A percentile compares a stretch with the other conserved stretches of the same genome.
Evolutionary conservation across 2,113 vertebrate species (phyloP).

Genomic region (Capra hircus): DNA sequence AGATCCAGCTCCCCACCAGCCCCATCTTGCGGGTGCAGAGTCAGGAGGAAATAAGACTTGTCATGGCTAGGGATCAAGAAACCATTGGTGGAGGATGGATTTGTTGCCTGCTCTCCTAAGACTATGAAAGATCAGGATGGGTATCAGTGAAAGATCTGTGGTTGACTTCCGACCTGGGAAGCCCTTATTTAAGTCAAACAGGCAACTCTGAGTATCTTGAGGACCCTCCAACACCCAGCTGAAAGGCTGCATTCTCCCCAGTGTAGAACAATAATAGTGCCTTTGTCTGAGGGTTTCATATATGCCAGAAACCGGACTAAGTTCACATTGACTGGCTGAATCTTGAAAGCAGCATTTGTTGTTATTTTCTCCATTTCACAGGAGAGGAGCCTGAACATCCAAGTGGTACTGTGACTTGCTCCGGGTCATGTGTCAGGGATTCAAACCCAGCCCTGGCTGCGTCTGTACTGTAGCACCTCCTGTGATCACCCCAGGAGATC

Average conservation of each 20-base stretch:
- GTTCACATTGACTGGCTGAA: not conserved
- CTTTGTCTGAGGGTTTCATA: not conserved
- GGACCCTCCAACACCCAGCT: not conserved
- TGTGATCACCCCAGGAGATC: not conserved
- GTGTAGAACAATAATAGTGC: no score
- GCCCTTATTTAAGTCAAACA: not conserved
- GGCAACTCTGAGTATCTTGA: not conserved
- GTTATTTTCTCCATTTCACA: not conserved
- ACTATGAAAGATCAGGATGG: not conserved
- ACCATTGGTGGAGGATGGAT: not conserved
- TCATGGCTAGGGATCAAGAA: not conserved
- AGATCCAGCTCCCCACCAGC: no score
- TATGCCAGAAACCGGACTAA: not conserved
- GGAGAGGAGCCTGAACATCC: not conserved
- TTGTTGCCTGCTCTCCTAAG: not conserved
- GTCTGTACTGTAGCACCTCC: fast-evolving
- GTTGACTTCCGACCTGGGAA: not conserved
- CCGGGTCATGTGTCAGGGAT: not conserved
- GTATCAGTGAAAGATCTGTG: not conserved
- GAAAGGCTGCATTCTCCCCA: not conserved
- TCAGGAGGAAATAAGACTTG: not conserved
- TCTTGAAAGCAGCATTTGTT: not conserved
- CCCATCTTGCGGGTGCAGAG: not conserved
- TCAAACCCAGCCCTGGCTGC: not conserved
- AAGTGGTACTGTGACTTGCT: not conserved